Base-by-base conservation (phyloP, 2,113 vertebrate species). In the Capricornis sumatraensis region DNA sequence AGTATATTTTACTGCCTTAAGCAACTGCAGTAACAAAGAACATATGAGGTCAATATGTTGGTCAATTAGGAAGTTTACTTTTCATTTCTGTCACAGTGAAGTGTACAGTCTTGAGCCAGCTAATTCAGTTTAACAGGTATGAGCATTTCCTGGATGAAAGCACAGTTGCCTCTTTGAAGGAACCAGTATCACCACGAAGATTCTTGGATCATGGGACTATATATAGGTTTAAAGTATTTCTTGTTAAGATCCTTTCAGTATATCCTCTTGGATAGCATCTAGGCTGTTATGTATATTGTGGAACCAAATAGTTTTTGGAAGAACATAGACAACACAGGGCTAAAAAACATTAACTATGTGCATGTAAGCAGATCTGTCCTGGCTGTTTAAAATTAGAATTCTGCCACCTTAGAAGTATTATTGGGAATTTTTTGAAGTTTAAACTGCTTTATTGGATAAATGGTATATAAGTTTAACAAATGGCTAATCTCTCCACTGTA, bases 401-500 rank as follows among this genome's bases (percentile, higher is more conserved):
- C 55, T 88, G 43, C 23, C 17, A 67, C 21, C 74, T 85, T 52
- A 28, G 14, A 92, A 87, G 25, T 8, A 52, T 45, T 89, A 11
- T 30, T 58, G 21, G 21, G 11, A 82, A 74, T 43, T 58, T 96
- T 82, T 60, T 82, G 7, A 83, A 97, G 58, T 97, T 85, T 91
- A 91, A 88, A 57, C 28, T 94, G 45, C 91, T 92, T 82, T 93
- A 36, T 85, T 95, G 55, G 33, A 92, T 47, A 89, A 82, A 47
- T 60, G 45, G 30, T 62, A 74, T 11, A 27, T 58, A 90, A 91
- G 33, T 84, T 60, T 81, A 93, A 78, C 13, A 90, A 82, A 85
- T 78, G 36, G 15, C 8, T 87, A 89, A 86, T 5, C 52, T 13
- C 58, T n/a, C 52, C 43, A 55, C 8, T 74, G 30, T 17, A 1